Percentiles rank a stretch among this genome's conserved stretches.
Conservation (phyloP, 2,797 vertebrate genomes). For the Spinus olivaceus region DNA sequence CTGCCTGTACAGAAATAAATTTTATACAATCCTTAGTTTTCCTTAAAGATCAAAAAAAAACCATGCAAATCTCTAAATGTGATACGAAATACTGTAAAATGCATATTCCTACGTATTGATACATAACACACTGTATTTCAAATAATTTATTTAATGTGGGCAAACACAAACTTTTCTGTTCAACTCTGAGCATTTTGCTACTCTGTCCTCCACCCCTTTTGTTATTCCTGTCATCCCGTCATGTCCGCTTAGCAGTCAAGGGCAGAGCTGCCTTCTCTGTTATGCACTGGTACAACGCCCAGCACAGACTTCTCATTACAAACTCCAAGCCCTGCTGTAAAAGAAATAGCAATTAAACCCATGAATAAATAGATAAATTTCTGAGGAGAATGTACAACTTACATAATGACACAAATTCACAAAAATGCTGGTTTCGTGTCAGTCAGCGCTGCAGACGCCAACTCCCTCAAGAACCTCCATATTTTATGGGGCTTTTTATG, state of each 20-base stretch:
- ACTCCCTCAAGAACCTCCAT: neutral
- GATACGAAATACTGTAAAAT: neutral
- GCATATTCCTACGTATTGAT: neutral
- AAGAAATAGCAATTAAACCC: constrained; percentile 28
- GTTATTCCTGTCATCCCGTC: neutral
- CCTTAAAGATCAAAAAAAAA: neutral
- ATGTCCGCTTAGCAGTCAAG: constrained; percentile 10
- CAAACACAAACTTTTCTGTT: neutral
- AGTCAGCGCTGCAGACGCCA: neutral
- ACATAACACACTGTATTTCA: neutral
- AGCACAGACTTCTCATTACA: neutral
- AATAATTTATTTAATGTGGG: neutral
- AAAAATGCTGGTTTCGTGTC: constrained; percentile 35
- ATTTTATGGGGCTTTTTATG: constrained; percentile 43
- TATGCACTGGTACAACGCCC: constrained; percentile 30
- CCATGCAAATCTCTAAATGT: neutral
- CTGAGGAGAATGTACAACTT: constrained; percentile 1
- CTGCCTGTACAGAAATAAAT: neutral
- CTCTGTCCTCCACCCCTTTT: constrained; percentile 31
- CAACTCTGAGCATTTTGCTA: neutral
- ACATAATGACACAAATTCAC: constrained; percentile 39
- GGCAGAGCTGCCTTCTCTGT: constrained; percentile 19
- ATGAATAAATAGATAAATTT: constrained; percentile 12
- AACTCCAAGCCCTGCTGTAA: neutral
- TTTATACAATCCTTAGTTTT: neutral